phyloP scores from a whole-genome alignment of 2,797 vertebrate species.

The Brachymystax lenok region DNA sequence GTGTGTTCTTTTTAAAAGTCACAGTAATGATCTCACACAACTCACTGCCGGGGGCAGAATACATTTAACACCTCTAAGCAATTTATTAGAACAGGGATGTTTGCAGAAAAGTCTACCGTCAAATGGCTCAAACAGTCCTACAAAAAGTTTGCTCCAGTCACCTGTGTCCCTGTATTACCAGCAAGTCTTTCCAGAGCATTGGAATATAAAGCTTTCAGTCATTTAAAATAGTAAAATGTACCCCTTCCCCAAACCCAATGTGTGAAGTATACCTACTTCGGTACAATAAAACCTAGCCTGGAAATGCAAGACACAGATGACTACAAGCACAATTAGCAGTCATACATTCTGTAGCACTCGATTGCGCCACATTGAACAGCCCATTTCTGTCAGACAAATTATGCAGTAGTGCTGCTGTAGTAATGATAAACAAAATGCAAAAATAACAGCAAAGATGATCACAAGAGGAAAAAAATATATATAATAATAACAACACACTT shows the following conservation, averaged over 20 bases:
- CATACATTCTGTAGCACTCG: constrained; percentile 72
- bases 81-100: constrained; percentile 84
- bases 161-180: constrained; percentile 61
- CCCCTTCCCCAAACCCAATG: constrained; percentile 10
- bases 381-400: constrained; percentile 69
- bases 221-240: constrained; percentile 36
- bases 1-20: constrained; percentile 55
- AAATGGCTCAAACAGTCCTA: constrained; percentile 72
- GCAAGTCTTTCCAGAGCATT: constrained; percentile 59
- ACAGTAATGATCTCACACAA: constrained; percentile 64
- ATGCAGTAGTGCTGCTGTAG: constrained; percentile 64
- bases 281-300: constrained; percentile 52
- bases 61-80: constrained; percentile 78
- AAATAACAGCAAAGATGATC: constrained; percentile 43
- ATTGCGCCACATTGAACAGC: constrained; percentile 68
- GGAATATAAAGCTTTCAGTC: constrained; percentile 67
- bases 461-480: constrained; percentile 26
- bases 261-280: constrained; percentile 47
- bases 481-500: constrained; percentile 23
- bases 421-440: not conserved
- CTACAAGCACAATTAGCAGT: constrained; percentile 65
- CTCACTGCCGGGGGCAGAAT: constrained; percentile 55
- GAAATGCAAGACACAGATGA: constrained; percentile 66
- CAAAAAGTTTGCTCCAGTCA: constrained; percentile 61
- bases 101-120: constrained; percentile 71